Conservation (phyloP, 2,888 invertebrate species). For the Latrodectus hesperus region DNA sequence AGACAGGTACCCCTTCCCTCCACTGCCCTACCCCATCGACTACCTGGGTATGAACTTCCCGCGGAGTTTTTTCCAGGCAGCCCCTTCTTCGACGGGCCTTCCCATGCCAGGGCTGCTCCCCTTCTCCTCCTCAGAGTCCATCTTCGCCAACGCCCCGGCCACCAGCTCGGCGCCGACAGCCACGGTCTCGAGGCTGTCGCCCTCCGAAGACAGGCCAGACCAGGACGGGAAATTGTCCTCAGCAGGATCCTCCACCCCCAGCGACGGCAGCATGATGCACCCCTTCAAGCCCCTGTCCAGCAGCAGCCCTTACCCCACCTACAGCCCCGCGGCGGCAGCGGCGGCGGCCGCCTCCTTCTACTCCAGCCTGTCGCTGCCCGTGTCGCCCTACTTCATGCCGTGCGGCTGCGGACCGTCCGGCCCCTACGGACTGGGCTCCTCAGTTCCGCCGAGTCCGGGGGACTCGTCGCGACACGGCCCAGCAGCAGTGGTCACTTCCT, state of each 20-base stretch:
- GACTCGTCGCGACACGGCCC: slow-evolving; percentile 29
- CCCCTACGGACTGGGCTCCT: slow-evolving; percentile 57
- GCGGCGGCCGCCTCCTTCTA: slow-evolving; percentile 64
- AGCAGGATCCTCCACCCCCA: slow-evolving; percentile 50
- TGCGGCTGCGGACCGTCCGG: slow-evolving; percentile 68
- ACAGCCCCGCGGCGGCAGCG: slow-evolving; percentile 58
- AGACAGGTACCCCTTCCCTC: slow-evolving; percentile 93
- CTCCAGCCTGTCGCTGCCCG: slow-evolving; percentile 55
- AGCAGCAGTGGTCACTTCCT: slow-evolving; percentile 49
- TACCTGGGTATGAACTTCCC: slow-evolving; percentile 67
- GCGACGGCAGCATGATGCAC: slow-evolving; percentile 36
- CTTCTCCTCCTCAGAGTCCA: slow-evolving; percentile 46
- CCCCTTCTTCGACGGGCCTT: slow-evolving; percentile 44
- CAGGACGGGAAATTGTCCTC: slow-evolving; percentile 50
- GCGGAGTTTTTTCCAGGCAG: slow-evolving; percentile 54
- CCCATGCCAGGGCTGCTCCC: slow-evolving; percentile 51
- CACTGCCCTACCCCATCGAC: slow-evolving; percentile 77
- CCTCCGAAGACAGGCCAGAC: slow-evolving; percentile 49
- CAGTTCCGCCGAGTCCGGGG: slow-evolving; percentile 30
- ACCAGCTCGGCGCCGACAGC: slow-evolving; percentile 34
- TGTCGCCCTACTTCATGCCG: slow-evolving; percentile 68
- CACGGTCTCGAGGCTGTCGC: slow-evolving; percentile 44
- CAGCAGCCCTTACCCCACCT: slow-evolving; percentile 48
- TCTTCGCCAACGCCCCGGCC: slow-evolving; percentile 21
- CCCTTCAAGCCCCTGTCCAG: slow-evolving; percentile 54